These are phyloP conservation scores for Acestrorhynchus altus DNA, from an alignment of 2,797 vertebrate genomes.

Conservation along the genomic window DNA sequence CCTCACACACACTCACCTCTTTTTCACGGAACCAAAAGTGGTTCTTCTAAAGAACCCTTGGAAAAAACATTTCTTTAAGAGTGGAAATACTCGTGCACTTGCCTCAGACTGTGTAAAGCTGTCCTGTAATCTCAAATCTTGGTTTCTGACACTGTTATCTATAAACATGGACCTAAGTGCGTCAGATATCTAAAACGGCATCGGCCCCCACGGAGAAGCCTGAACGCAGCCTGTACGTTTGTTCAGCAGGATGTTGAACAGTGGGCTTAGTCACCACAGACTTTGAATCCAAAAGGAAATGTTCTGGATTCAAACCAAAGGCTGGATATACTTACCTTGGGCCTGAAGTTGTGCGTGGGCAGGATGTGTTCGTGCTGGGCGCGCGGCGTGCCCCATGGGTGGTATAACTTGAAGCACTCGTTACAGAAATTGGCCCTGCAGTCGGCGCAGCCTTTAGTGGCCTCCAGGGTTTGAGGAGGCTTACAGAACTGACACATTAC, in stretches of 20 bases:
- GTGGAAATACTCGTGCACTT: too few species aligned
- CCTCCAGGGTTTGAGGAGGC: constrained; percentile 88
- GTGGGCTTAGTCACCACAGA: not conserved
- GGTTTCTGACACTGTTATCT: too few species aligned
- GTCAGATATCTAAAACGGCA: too few species aligned
- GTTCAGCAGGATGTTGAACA: not conserved
- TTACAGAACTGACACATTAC: constrained; percentile 97
- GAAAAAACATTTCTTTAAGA: too few species aligned
- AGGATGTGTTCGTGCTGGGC: constrained; percentile 95
- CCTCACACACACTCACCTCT: too few species aligned
- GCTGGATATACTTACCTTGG: constrained; percentile 81
- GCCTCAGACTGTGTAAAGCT: too few species aligned
- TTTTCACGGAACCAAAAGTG: too few species aligned
- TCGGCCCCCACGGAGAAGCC: not conserved
- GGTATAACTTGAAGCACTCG: constrained; percentile 97
- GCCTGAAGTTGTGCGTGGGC: constrained; percentile 92
- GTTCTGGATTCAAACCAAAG: not conserved
- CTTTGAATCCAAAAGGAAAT: not conserved
- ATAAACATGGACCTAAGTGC: too few species aligned
- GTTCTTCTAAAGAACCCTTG: too few species aligned
- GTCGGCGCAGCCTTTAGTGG: constrained; percentile 95
- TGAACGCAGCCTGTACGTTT: too few species aligned
- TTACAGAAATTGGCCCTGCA: constrained; percentile 97
- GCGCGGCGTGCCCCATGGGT: constrained; percentile 96
- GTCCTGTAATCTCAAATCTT: too few species aligned